Conservation (phyloP, 2,888 invertebrate species). For the Boloria selene region DNA sequence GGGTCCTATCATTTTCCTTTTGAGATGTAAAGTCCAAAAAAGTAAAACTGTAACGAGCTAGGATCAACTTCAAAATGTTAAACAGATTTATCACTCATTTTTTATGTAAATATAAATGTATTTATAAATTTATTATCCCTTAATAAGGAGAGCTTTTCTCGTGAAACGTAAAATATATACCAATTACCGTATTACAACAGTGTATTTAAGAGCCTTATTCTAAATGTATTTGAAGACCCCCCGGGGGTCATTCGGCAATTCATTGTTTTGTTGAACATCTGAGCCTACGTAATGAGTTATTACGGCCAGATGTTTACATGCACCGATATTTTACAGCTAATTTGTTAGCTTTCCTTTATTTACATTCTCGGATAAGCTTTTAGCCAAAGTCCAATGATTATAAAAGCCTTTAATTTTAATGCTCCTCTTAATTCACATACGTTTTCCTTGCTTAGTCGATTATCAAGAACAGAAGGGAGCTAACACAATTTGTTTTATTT, state of each 20-base stretch:
- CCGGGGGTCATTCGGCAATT: conserved; percentile 15
- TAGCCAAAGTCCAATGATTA: neutral
- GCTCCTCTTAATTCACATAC: too few species aligned
- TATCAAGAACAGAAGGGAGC: too few species aligned
- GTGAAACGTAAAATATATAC: neutral
- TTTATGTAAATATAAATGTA: too few species aligned
- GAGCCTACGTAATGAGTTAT: conserved; percentile 20
- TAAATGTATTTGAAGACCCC: conserved; percentile 6
- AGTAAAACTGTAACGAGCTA: too few species aligned
- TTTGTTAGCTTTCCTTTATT: conserved; percentile 7
- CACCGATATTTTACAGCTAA: conserved; percentile 12
- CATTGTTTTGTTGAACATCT: conserved; percentile 17
- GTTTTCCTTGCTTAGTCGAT: too few species aligned
- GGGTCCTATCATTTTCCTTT: too few species aligned
- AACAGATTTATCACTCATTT: too few species aligned
- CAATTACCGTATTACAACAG: neutral
- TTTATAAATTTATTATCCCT: too few species aligned
- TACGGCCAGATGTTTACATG: conserved; percentile 11
- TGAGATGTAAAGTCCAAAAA: too few species aligned
- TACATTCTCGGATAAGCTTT: conserved; percentile 4
- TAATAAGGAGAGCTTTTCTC: too few species aligned
- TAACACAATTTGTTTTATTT: too few species aligned
- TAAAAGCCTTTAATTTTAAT: neutral
- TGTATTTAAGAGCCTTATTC: conserved; percentile 1
- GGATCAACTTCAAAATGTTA: too few species aligned